Conservation (phyloP, 2,113 vertebrate species). For the Grus americana region DNA sequence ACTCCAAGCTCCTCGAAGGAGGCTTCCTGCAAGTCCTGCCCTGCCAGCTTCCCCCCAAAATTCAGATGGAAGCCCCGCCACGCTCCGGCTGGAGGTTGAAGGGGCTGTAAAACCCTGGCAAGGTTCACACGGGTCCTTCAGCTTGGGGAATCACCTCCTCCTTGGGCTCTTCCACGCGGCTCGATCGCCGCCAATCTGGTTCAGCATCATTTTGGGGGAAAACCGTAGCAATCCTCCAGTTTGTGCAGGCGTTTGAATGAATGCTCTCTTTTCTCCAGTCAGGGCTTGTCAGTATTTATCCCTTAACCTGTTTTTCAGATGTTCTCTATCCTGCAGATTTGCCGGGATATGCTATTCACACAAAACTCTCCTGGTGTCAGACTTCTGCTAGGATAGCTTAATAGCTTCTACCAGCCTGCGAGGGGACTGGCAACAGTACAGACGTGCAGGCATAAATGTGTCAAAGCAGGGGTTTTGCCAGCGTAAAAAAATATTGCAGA, state of each 20-base stretch:
- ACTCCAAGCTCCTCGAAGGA: not conserved
- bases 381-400: conserved; percentile 35
- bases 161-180: accelerated
- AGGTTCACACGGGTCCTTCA: not conserved
- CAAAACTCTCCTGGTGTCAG: conserved; percentile 54
- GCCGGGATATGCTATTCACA: conserved; percentile 34
- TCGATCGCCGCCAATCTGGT: accelerated
- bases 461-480: conserved; percentile 5
- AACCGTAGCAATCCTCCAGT: not conserved
- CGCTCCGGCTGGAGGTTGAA: accelerated
- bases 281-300: conserved; percentile 24
- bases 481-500: not conserved
- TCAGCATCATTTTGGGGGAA: not conserved
- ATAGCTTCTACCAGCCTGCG: conserved; percentile 3
- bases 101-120: not conserved
- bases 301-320: conserved; percentile 44
- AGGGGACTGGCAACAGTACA: not conserved
- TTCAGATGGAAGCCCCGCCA: not conserved
- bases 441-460: not conserved
- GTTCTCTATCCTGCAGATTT: conserved; percentile 50
- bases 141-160: not conserved
- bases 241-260: not conserved
- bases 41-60: not conserved
- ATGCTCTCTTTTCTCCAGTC: not conserved
- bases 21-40: not conserved